Base-by-base conservation (phyloP, 2,888 invertebrate genomes). In the Eupithecia pulchellata region DNA sequence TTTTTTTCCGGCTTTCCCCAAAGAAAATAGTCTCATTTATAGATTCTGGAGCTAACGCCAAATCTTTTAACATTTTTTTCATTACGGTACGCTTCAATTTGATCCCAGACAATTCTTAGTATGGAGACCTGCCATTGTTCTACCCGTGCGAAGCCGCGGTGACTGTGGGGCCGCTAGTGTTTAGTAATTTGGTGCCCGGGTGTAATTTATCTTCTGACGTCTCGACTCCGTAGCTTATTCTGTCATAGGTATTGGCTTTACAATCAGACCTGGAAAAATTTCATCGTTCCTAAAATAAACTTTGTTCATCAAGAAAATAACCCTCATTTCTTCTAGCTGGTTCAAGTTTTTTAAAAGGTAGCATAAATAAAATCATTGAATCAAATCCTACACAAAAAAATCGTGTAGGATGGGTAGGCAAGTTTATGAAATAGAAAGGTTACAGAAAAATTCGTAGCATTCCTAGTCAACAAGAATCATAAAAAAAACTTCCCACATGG, bases 141-240 rank as follows among this genome's bases (percentile, higher is more conserved):
- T n/a, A n/a, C n/a, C n/a, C n/a, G n/a, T n/a, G n/a, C n/a, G n/a
- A n/a, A n/a, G n/a, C n/a, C n/a, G n/a, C n/a, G n/a, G n/a, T n/a
- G n/a, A n/a, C n/a, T n/a, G n/a, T n/a, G n/a, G n/a, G n/a, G n/a
- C n/a, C n/a, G n/a, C 64, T 71, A 68, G 64, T 64, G 34, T 64
- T 64, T 34, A 65, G 42, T 65, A 58, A 72, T 68, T 68, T 65
- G 68, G 65, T 68, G 32, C 68, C 62, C 20, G 55, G 14, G 30
- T 29, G 32, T 66, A 72, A 72, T n/a, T n/a, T n/a, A n/a, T 69
- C 72, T 32, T 66, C 66, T 72, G 69, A 72, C 66, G 61, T 65
- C 57, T 47, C 62, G 57, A 25, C 13, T 4, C 36, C 66, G 58
- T 30, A 69, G 72, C 69, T 69, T 69, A 66, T 47, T 29, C n/a